Base-by-base conservation (phyloP, 2,113 vertebrate genomes). In the Xiphorhynchus elegans region DNA sequence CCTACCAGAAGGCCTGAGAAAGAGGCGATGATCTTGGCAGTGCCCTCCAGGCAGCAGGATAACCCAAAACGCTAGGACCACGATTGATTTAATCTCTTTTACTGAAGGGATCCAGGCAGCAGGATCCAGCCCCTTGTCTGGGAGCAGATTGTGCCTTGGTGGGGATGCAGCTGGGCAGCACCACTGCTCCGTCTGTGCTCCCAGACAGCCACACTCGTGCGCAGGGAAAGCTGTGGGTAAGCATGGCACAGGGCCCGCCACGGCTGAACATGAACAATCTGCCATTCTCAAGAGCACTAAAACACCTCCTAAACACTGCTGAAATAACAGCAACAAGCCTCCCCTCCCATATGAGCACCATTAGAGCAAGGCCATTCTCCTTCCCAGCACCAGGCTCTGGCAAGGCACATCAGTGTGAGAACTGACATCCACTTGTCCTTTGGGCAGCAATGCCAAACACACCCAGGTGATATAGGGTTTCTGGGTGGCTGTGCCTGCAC, bases 341-440 rank as follows among this genome's bases (percentile, higher is more conserved):
- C 35, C 25, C 31, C 37, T 80, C 23, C 63, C 63, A 7, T 2
- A 3, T 1, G 29, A 87, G 75, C 24, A 49, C 24, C 33, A 26
- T 35, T 2, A 64, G 33, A 62, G 31, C 53, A 64, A 69, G 46
- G 70, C 10, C 29, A 29, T 24, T 15, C 52, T 90, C 52, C 44
- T 21, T 25, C 25, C 13, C 3, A 5, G 4, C 1, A 3, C 40
- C 62, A 82, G 39, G 39, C 60, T 53, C 56, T 11, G n/a, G 55
- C n/a, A 49, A 44, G 40, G 40, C 17, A 0, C 24, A 64, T 39
- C 33, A 15, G 68, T 0, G 0, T 18, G 40, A 17, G 40, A 87
- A 75, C 11, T 1, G 3, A 26, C 40, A 66, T 3, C 23, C 9
- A 0, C 58, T 40, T 0, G 0, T 44, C n/a, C 39, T 28, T 24